A percentile compares a stretch with the other conserved stretches of the same genome.
Evolutionary conservation across 2,797 vertebrate species (phyloP).

Genomic region (Spinus olivaceus): DNA sequence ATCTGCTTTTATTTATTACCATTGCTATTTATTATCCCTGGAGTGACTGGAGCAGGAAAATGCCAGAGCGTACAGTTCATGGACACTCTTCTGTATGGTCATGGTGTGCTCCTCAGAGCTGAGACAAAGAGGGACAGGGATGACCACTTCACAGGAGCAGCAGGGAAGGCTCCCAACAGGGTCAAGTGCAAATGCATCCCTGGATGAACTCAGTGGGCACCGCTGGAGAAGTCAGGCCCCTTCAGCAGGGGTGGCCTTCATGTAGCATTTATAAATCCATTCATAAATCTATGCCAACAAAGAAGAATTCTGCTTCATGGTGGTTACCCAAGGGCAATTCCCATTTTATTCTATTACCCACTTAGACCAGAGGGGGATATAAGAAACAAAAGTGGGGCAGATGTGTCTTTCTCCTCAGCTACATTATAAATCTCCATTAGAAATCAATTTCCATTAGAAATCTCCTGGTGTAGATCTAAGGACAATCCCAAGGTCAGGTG

Average conservation of each 20-base stretch:
- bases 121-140: background rate
- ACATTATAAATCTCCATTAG: background rate
- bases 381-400: background rate
- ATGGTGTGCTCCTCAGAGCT: background rate
- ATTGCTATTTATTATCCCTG: background rate
- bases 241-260: background rate
- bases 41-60: background rate
- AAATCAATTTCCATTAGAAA: background rate
- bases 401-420: background rate
- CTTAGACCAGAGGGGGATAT: background rate
- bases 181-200: background rate
- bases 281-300: background rate
- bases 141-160: background rate
- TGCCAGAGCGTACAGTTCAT: fast-evolving
- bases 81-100: background rate
- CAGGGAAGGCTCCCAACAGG: background rate
- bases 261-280: background rate
- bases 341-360: background rate
- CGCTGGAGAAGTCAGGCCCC: background rate
- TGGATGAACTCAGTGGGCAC: background rate
- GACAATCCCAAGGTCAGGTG: background rate
- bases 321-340: background rate
- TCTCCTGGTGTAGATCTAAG: background rate
- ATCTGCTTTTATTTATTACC: background rate
- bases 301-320: background rate